Evolutionary conservation across 2,113 vertebrate genomes (phyloP), one percentile per base, ranked within the genome.

Genomic region (Suncus etruscus): DNA sequence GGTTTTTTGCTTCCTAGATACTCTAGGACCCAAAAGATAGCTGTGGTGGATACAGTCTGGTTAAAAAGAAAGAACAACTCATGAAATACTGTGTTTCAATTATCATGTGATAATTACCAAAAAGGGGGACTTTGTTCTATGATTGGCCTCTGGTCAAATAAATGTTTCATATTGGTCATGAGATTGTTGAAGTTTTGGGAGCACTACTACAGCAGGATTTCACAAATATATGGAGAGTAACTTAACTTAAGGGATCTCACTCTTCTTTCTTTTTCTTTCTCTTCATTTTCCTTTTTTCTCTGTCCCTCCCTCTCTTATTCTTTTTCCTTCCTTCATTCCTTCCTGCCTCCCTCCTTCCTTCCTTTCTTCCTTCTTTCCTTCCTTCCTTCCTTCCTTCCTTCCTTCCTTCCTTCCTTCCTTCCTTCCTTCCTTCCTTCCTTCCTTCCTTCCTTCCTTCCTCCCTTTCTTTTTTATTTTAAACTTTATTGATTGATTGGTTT

Each of bases 101-200:
- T 95, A 90, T 91, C 82, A 76, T 50, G 47, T 45, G 95, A 88
- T 72, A 86, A 65, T 66, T 74, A 54, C 54, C 77, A 72, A 78
- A 92, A 88, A 94, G 94, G 88, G 74, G 68, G 80, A 65, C 69
- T 95, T 95, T 95, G 96, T 95, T 92, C 81, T 91, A 4, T 8
- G 83, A 65, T 51, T 78, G 70, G 82, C 74, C 93, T 89, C 90
- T 58, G 66, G 80, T 83, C 91, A 93, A 90, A 91, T 91, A 94
- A 92, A 83, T 39, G 50, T 93, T 81, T 87, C 91, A 82, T 86
- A 88, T 92, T 72, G 83, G 85, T 79, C 70, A 11, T 0, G 65
- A 93, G 58, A 70, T 81, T 27, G 70, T 93, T 69, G 90, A 89
- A 90, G 92, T 69, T 94, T 83, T 84, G 91, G 68, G 48, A n/a